A percentile compares a stretch with the other conserved stretches of the same genome.
Evolutionary conservation across 2,888 invertebrate species (phyloP).

Genomic region (Tineola bisselliella): DNA sequence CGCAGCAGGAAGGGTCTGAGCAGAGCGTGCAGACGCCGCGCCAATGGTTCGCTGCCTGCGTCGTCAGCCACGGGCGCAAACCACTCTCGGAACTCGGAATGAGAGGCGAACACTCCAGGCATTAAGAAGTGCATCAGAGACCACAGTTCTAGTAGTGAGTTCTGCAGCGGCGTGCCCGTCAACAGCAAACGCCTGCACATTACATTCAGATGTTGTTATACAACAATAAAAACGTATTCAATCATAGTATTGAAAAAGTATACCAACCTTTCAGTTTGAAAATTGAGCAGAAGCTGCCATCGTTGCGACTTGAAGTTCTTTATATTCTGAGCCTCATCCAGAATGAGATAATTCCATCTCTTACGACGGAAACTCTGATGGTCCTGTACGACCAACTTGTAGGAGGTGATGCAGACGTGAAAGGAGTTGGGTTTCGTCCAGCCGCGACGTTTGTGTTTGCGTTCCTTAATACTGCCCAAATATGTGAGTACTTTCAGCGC

Average conservation of each 20-base stretch:
- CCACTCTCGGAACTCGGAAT: constrained; percentile 98
- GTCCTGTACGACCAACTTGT: constrained; percentile 98
- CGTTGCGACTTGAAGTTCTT: constrained; percentile 99
- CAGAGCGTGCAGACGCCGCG: constrained; percentile 70
- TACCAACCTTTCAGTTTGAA: constrained; percentile 75
- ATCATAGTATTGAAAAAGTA: background rate
- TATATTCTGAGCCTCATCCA: constrained; percentile 99
- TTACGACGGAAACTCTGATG: constrained; percentile 96
- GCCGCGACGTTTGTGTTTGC: constrained; percentile 88
- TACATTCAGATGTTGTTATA: no score
- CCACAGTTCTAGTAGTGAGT: constrained; percentile 97
- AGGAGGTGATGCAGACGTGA: constrained; percentile 97
- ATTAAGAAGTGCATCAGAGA: constrained; percentile 98
- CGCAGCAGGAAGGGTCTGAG: constrained; percentile 92
- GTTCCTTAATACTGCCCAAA: constrained; percentile 95
- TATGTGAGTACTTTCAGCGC: constrained; percentile 99
- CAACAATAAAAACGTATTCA: no score
- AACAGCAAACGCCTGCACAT: constrained; percentile 79
- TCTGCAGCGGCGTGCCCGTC: constrained; percentile 96
- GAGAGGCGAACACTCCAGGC: constrained; percentile 96
- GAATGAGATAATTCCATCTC: constrained; percentile 97
- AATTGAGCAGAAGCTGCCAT: constrained; percentile 96
- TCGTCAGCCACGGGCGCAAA: constrained; percentile 85
- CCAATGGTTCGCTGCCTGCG: constrained; percentile 26
- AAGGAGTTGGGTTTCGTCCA: constrained; percentile 99